Conservation (phyloP, 1,140 invertebrate species). For the Forficula auricularia region DNA sequence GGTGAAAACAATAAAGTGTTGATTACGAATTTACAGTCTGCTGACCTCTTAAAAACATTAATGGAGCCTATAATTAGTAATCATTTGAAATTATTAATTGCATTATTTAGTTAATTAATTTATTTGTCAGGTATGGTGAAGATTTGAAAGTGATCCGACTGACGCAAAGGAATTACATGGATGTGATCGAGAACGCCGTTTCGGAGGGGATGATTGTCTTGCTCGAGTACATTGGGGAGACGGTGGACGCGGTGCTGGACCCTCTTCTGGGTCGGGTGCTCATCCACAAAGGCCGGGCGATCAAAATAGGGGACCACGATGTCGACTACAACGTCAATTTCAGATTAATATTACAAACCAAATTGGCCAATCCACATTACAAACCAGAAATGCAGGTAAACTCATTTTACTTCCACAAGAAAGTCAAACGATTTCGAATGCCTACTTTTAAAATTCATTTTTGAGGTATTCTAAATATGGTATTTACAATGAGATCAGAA, state of each 20-base stretch:
- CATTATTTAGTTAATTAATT: too few species aligned
- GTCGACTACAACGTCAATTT: slow-evolving; percentile 73
- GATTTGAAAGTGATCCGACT: slow-evolving; percentile 55
- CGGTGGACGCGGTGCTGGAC: slow-evolving; percentile 75
- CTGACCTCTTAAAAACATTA: too few species aligned
- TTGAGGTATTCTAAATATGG: too few species aligned
- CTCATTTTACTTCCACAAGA: too few species aligned
- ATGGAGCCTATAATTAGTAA: too few species aligned
- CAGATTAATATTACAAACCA: slow-evolving; percentile 79
- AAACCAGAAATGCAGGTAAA: slow-evolving; percentile 76
- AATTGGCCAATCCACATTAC: slow-evolving; percentile 87
- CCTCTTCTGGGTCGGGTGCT: slow-evolving; percentile 73
- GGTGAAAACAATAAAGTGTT: too few species aligned
- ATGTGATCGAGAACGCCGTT: slow-evolving; percentile 65
- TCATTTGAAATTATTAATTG: too few species aligned
- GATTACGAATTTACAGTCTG: too few species aligned
- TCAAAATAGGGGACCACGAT: slow-evolving; percentile 80
- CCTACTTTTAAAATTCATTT: too few species aligned
- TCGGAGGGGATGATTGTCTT: slow-evolving; percentile 46
- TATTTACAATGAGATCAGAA: too few species aligned
- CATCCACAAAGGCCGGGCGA: slow-evolving; percentile 62
- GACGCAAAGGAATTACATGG: slow-evolving; percentile 66
- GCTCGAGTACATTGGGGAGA: slow-evolving; percentile 80
- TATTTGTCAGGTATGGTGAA: slow-evolving; percentile 32
- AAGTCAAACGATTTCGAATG: too few species aligned